Evolutionary conservation across 1,140 invertebrate species (phyloP).

Genomic region (Drosophila repleta): DNA sequence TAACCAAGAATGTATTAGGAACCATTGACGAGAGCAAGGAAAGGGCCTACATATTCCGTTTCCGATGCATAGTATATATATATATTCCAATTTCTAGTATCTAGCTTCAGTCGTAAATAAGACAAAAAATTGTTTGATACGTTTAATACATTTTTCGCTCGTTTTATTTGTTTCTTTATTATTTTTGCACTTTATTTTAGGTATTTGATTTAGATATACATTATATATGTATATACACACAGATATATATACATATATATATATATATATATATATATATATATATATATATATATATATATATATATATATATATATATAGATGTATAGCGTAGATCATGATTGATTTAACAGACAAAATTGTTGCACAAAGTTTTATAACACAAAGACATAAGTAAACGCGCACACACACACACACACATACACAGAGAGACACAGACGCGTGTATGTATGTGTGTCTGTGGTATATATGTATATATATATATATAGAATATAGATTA

Average conservation of each 20-base stretch:
- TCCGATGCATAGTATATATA: no score
- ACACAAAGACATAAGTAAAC: conserved; percentile 47
- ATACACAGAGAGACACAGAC: not conserved
- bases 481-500: conserved; percentile 51
- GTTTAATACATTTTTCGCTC: conserved; percentile 30
- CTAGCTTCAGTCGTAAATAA: no score
- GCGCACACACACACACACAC: conserved; percentile 9
- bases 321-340: conserved; percentile 48
- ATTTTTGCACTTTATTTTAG: conserved; percentile 77
- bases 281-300: conserved; percentile 9
- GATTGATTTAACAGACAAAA: conserved; percentile 62
- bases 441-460: conserved; percentile 12
- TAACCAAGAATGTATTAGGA: no score
- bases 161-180: conserved; percentile 32
- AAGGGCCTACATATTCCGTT: no score
- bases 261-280: conserved; percentile 5
- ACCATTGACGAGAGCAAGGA: no score
- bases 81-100: no score
- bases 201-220: conserved; percentile 76
- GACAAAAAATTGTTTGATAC: conserved; percentile 4
- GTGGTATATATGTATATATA: conserved; percentile 25
- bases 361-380: conserved; percentile 58
- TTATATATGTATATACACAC: conserved; percentile 10
- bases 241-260: not conserved
- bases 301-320: conserved; percentile 3